Evolutionary conservation across 2,797 vertebrate species (phyloP).

Genomic region (Megalops cyprinoides): DNA sequence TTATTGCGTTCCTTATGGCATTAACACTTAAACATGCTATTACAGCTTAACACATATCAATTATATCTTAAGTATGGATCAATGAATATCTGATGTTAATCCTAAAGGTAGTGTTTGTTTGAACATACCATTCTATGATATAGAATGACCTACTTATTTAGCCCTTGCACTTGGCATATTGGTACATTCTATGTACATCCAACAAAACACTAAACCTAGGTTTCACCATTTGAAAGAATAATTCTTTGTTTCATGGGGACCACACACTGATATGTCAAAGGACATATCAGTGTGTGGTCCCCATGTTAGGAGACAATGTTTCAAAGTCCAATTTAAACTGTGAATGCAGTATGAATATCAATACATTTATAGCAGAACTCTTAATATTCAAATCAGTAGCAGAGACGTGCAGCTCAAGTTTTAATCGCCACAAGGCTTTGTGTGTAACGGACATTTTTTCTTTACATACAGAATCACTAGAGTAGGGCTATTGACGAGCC

Average conservation of each 20-base stretch:
- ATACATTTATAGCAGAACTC: neutral
- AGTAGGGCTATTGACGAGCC: conserved; percentile 17
- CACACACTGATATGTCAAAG: no score
- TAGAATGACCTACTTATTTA: no score
- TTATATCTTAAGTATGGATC: no score
- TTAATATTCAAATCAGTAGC: conserved; percentile 31
- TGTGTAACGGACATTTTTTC: conserved; percentile 39
- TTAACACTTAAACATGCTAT: no score
- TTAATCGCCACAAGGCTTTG: conserved; percentile 62
- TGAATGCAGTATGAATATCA: neutral
- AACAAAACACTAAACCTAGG: no score
- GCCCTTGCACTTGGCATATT: no score
- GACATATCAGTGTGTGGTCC: neutral
- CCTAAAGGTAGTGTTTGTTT: no score
- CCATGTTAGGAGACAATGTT: neutral
- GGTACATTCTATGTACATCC: no score
- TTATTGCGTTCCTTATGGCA: no score
- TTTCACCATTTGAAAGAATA: neutral
- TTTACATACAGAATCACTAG: conserved; percentile 36
- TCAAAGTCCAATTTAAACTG: conserved; percentile 1
- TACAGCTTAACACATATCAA: no score
- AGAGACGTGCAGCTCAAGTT: conserved; percentile 65
- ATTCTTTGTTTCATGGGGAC: neutral
- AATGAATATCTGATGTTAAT: no score
- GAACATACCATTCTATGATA: no score